Evolutionary conservation across 2,797 vertebrate species (phyloP).

Genomic region (Furcifer pardalis): DNA sequence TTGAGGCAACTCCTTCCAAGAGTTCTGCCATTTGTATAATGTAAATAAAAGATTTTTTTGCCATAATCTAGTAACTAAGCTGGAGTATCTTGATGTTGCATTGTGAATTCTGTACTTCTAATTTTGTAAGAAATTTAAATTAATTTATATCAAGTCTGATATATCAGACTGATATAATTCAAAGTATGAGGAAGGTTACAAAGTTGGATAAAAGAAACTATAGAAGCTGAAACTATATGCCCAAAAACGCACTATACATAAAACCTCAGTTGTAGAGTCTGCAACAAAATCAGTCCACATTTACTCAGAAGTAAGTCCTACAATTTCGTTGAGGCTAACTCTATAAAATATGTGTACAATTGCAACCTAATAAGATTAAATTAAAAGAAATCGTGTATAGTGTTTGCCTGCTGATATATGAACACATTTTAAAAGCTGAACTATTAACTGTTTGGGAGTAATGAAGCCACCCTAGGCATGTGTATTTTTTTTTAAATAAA

Average conservation of each 20-base stretch:
- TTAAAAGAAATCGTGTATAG: background rate
- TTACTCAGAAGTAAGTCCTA: background rate
- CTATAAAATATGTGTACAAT: background rate
- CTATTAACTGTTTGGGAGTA: slow-evolving; percentile 51
- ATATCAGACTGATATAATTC: background rate
- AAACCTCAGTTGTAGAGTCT: background rate
- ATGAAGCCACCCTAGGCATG: background rate
- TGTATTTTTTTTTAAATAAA: background rate
- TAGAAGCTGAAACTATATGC: slow-evolving; percentile 1
- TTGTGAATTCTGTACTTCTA: background rate
- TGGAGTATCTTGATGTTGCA: background rate
- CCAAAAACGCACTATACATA: slow-evolving; percentile 8
- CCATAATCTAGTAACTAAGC: too few species aligned
- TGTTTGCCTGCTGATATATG: slow-evolving; percentile 9
- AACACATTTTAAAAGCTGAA: slow-evolving; percentile 34
- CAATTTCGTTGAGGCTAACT: background rate
- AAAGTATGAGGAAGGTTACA: too few species aligned
- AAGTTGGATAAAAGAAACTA: too few species aligned
- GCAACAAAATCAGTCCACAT: background rate
- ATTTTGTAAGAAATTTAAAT: slow-evolving; percentile 16
- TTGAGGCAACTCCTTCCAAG: too few species aligned
- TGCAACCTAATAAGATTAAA: background rate
- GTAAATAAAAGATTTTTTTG: too few species aligned
- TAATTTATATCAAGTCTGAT: slow-evolving; percentile 33
- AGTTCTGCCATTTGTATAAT: too few species aligned